Evolutionary conservation across 2,113 vertebrate genomes (phyloP).

Genomic region (Campylomormyrus numenius): DNA sequence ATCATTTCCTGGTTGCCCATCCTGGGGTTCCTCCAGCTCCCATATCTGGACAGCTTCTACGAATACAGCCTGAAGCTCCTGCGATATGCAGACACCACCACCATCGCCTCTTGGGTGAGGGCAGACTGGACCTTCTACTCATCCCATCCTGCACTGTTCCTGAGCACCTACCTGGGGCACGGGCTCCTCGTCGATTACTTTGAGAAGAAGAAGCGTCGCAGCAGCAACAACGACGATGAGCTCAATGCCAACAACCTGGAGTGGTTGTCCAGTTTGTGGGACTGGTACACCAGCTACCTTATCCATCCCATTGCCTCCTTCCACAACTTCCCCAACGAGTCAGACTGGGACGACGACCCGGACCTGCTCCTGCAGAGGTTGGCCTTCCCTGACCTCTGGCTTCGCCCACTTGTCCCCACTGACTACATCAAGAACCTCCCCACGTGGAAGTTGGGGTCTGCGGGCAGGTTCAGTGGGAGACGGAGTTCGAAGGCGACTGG

Average conservation of each 20-base stretch:
- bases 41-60: slow-evolving; percentile 86
- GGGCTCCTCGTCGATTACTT: slow-evolving; percentile 93
- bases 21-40: slow-evolving; percentile 87
- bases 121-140: slow-evolving; percentile 97
- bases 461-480: slow-evolving; percentile 40
- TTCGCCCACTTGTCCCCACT: slow-evolving; percentile 81
- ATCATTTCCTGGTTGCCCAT: slow-evolving; percentile 97
- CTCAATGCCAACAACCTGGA: slow-evolving; percentile 88
- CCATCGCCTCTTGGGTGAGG: slow-evolving; percentile 84
- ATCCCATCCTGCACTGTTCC: slow-evolving; percentile 90
- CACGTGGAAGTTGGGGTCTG: slow-evolving; percentile 74
- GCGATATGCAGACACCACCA: slow-evolving; percentile 87
- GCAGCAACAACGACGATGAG: slow-evolving; percentile 69
- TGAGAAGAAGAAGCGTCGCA: slow-evolving; percentile 84
- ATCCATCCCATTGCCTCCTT: slow-evolving; percentile 87
- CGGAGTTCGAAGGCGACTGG: not conserved
- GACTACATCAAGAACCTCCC: slow-evolving; percentile 91
- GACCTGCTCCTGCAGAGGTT: slow-evolving; percentile 80
- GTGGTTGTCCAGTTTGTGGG: slow-evolving; percentile 94
- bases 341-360: slow-evolving; percentile 90
- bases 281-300: slow-evolving; percentile 94
- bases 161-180: slow-evolving; percentile 87
- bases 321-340: slow-evolving; percentile 81
- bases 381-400: slow-evolving; percentile 93
- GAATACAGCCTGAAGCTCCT: slow-evolving; percentile 90